A percentile compares a stretch with the other conserved stretches of the same genome.
phyloP scores from a whole-genome alignment of 1,140 invertebrate genomes.

The Galleria mellonella region DNA sequence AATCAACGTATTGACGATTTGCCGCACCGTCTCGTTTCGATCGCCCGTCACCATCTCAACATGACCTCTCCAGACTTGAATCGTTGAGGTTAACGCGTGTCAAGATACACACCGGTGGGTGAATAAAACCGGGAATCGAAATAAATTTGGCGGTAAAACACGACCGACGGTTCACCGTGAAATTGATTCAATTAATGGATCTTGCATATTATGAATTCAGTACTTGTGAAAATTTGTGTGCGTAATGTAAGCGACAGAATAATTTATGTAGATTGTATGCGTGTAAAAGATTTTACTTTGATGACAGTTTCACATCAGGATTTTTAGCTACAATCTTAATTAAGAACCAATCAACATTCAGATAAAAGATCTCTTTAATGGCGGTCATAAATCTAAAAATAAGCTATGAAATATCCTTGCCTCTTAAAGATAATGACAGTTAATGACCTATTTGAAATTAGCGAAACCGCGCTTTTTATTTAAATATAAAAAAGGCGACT shows the following conservation, averaged over 20 bases:
- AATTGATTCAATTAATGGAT: slow-evolving; percentile 46
- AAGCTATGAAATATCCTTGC: background rate
- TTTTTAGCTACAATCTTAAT: background rate
- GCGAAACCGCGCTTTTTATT: background rate
- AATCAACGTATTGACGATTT: slow-evolving; percentile 36
- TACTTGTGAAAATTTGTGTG: slow-evolving; percentile 26
- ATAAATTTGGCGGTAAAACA: slow-evolving; percentile 27
- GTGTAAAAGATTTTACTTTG: background rate
- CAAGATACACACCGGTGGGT: slow-evolving; percentile 4
- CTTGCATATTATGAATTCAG: slow-evolving; percentile 41
- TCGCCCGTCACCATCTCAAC: slow-evolving; percentile 16
- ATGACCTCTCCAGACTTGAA: slow-evolving; percentile 8
- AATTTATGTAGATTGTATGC: too few relatives aligned
- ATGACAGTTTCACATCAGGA: too few relatives aligned
- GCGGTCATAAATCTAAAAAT: background rate
- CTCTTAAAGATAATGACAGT: background rate
- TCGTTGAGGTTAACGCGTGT: background rate
- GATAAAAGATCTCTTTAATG: background rate
- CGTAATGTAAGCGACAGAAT: background rate
- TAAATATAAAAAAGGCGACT: background rate
- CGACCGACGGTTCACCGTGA: slow-evolving; percentile 32
- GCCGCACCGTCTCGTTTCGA: slow-evolving; percentile 6
- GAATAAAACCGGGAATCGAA: slow-evolving; percentile 25
- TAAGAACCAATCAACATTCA: background rate
- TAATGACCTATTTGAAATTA: background rate